These are phyloP conservation scores for Pteropus alecto DNA, from an alignment of 2,113 vertebrate genomes.

Conservation along the genomic window DNA sequence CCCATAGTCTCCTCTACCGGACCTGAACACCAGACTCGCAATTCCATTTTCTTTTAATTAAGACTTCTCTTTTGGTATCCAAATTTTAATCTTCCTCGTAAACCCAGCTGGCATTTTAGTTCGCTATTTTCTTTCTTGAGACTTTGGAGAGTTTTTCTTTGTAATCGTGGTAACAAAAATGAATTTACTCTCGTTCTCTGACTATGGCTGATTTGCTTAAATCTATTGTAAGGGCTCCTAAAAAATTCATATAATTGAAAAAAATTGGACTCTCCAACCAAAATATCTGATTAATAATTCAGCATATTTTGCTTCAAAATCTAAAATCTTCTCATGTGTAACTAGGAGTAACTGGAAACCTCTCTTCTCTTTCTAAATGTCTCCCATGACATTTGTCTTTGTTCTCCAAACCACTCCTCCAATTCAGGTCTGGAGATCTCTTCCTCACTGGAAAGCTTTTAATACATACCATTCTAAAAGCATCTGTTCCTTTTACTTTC, in stretches of 20 bases:
- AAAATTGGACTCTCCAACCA: background rate
- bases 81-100: conserved; percentile 58
- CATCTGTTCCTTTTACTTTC: background rate
- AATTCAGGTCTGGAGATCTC: background rate
- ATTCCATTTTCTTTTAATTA: conserved; percentile 69
- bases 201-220: conserved; percentile 25
- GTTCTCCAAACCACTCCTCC: background rate
- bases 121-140: conserved; percentile 31
- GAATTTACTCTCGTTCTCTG: conserved; percentile 2
- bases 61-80: conserved; percentile 38
- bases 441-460: background rate
- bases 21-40: background rate
- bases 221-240: background rate
- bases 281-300: background rate
- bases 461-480: background rate
- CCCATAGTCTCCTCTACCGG: background rate
- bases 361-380: background rate
- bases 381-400: background rate
- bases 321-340: background rate
- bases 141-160: background rate
- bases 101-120: conserved; percentile 51
- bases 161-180: conserved; percentile 9
- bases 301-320: background rate
- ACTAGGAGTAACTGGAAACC: background rate
- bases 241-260: background rate